phyloP scores from a whole-genome alignment of 2,888 invertebrate genomes.

The Malthinus flaveolus region DNA sequence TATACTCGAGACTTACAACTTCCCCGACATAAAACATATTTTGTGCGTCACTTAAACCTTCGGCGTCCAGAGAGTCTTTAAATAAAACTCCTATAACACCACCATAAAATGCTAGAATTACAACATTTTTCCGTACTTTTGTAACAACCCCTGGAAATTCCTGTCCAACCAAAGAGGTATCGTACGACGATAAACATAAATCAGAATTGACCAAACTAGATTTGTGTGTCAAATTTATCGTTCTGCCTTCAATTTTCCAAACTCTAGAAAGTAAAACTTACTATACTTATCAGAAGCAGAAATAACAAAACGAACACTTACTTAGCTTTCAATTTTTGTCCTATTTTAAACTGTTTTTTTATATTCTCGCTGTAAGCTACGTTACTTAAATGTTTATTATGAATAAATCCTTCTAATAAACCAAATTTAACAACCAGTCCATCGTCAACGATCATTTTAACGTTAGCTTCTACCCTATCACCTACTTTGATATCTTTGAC shows the following conservation, averaged over 20 bases:
- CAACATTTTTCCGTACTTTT: slow-evolving; percentile 55
- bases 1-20: slow-evolving; percentile 55
- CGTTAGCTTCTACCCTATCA: slow-evolving; percentile 58
- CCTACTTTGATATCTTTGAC: slow-evolving; percentile 59
- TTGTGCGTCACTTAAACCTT: slow-evolving; percentile 38
- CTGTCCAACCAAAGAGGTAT: slow-evolving; percentile 58
- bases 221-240: slow-evolving; percentile 67
- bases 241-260: slow-evolving; percentile 56
- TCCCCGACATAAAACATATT: slow-evolving; percentile 64
- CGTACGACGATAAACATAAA: slow-evolving; percentile 57
- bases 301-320: slow-evolving; percentile 26
- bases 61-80: slow-evolving; percentile 40
- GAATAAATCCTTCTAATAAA: slow-evolving; percentile 61
- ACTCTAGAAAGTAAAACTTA: slow-evolving; percentile 52
- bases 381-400: slow-evolving; percentile 62
- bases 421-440: slow-evolving; percentile 60
- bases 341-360: slow-evolving; percentile 61
- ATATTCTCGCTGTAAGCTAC: slow-evolving; percentile 49
- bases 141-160: slow-evolving; percentile 62
- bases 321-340: slow-evolving; percentile 62
- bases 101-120: slow-evolving; percentile 64
- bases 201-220: slow-evolving; percentile 63
- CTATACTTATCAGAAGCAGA: background rate
- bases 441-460: slow-evolving; percentile 56
- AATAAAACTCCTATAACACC: slow-evolving; percentile 60